These are phyloP conservation scores for Sesia apiformis DNA, from an alignment of 2,888 invertebrate species.

Conservation along the genomic window DNA sequence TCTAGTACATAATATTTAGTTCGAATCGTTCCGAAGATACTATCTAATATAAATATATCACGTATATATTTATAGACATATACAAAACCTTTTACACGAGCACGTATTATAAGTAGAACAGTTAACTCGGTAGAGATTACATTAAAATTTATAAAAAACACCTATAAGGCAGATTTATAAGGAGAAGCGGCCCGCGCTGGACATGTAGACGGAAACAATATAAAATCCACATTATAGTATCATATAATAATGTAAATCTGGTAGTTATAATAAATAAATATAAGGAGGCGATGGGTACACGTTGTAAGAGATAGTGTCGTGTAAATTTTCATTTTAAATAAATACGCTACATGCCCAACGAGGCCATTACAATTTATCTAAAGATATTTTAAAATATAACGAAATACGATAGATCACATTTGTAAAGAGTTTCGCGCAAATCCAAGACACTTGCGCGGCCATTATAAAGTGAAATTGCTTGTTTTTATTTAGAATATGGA, in stretches of 20 bases:
- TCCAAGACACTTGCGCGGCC: constrained; percentile 6
- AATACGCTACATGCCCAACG: neutral
- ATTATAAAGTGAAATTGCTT: constrained; percentile 42
- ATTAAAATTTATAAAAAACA: constrained; percentile 55
- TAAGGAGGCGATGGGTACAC: too few relatives aligned
- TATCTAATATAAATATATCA: constrained; percentile 39
- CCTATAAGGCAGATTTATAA: constrained; percentile 68
- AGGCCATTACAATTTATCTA: neutral
- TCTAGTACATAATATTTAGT: constrained; percentile 15
- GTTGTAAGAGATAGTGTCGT: too few relatives aligned
- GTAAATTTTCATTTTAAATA: too few relatives aligned
- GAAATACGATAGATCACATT: constrained; percentile 7
- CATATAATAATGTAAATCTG: too few relatives aligned
- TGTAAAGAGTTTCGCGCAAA: constrained; percentile 9
- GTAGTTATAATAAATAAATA: too few relatives aligned
- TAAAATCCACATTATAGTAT: neutral
- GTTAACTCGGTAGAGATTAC: constrained; percentile 38
- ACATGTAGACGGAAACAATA: neutral
- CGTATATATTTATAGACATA: neutral
- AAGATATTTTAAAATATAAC: neutral
- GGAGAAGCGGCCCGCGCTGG: constrained; percentile 46
- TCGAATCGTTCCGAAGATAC: constrained; percentile 25
- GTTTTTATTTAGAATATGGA: constrained; percentile 50
- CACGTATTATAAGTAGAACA: constrained; percentile 16
- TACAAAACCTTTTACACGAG: constrained; percentile 19